These are phyloP conservation scores for Synanthedon tipuliformis DNA, from an alignment of 2,888 invertebrate species.

Conservation along the genomic window DNA sequence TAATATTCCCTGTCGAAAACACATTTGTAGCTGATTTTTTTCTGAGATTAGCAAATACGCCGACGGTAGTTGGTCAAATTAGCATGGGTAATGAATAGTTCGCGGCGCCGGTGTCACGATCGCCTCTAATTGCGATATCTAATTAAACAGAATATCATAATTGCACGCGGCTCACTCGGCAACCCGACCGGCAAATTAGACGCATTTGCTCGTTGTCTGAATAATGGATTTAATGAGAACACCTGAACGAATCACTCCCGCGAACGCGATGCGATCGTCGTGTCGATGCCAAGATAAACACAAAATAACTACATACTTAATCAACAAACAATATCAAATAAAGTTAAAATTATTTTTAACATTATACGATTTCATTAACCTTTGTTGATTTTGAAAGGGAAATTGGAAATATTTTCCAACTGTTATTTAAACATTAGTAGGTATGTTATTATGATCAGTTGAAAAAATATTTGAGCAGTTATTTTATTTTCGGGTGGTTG, in stretches of 20 bases:
- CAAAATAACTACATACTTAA: neutral
- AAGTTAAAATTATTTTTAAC: no score
- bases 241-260: slow-evolving; percentile 19
- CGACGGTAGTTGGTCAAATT: slow-evolving; percentile 24
- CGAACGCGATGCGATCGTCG: slow-evolving; percentile 4
- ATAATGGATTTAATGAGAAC: slow-evolving; percentile 29
- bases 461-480: no score
- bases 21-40: slow-evolving; percentile 10
- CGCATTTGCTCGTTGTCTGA: slow-evolving; percentile 21
- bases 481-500: no score
- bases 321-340: no score
- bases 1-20: slow-evolving; percentile 9
- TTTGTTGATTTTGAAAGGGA: no score
- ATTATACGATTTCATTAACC: no score
- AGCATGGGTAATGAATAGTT: slow-evolving; percentile 47
- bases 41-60: slow-evolving; percentile 8
- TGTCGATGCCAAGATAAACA: neutral
- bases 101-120: slow-evolving; percentile 38
- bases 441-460: no score
- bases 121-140: slow-evolving; percentile 41
- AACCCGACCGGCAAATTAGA: slow-evolving; percentile 34
- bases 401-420: no score
- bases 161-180: slow-evolving; percentile 24
- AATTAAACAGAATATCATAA: slow-evolving; percentile 48
- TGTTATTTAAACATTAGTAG: no score